These are phyloP conservation scores for Heliocidaris erythrogramma DNA, from an alignment of 35 echinoderm and acorn worm genomes.

Conservation along the genomic window DNA sequence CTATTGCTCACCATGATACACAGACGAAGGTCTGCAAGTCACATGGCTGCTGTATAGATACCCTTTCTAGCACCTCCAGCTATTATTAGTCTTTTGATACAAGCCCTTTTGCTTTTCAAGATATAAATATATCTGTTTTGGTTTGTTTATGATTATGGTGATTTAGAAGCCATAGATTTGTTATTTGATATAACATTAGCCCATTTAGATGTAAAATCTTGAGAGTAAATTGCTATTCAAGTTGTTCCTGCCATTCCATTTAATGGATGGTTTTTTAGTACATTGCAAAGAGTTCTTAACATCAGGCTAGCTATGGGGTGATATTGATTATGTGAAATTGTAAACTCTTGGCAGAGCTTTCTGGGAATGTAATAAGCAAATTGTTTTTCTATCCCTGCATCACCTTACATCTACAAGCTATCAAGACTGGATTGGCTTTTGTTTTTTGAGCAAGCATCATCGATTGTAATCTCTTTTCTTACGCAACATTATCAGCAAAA, in stretches of 20 bases:
- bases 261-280: neutral
- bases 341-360: neutral
- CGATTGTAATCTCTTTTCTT: neutral
- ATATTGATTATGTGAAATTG: neutral
- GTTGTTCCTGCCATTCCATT: neutral
- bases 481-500: neutral
- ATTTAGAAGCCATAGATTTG: neutral
- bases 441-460: neutral
- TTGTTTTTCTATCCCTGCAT: neutral
- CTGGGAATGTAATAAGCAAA: neutral
- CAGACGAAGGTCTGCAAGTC: neutral
- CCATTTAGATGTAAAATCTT: neutral
- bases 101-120: neutral
- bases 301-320: neutral
- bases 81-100: neutral
- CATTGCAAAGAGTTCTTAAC: neutral
- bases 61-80: neutral
- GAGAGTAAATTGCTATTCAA: neutral
- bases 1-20: neutral
- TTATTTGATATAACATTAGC: neutral
- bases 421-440: neutral
- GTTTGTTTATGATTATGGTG: neutral
- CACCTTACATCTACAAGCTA: neutral
- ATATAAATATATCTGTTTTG: neutral
- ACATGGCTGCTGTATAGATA: neutral